Conservation (phyloP, 1,140 invertebrate species). For the Dendrolimus kikuchii region DNA sequence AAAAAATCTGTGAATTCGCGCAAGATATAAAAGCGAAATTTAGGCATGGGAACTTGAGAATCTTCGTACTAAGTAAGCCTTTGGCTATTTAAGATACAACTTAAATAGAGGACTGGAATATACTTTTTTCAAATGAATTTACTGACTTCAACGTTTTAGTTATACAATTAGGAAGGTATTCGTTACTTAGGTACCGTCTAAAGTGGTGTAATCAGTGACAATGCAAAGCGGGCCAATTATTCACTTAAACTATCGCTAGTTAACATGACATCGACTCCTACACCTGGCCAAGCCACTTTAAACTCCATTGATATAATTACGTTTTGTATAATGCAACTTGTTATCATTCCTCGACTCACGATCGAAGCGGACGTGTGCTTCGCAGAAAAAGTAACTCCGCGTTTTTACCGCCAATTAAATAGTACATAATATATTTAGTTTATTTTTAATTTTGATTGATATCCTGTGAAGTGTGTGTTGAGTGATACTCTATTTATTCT, state of each 20-base stretch:
- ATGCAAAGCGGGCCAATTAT: constrained; percentile 9
- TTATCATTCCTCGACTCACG: constrained; percentile 39
- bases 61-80: no score
- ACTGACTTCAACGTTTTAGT: no score
- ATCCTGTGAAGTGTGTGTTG: no score
- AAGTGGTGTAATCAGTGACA: constrained; percentile 6
- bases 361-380: constrained; percentile 23
- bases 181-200: neutral
- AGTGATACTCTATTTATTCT: no score
- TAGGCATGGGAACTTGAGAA: no score
- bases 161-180: no score
- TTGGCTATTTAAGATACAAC: no score
- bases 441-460: no score
- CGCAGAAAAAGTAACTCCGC: constrained; percentile 12
- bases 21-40: no score
- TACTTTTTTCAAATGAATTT: no score
- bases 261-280: constrained; percentile 16
- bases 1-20: no score
- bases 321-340: constrained; percentile 19
- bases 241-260: constrained; percentile 7
- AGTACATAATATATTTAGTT: constrained; percentile 1
- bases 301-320: constrained; percentile 29
- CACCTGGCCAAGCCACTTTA: constrained; percentile 21
- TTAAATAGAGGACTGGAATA: no score
- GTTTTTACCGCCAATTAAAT: constrained; percentile 8